Evolutionary conservation across 2,113 vertebrate genomes (phyloP), one percentile per base, ranked within the genome.

Genomic region (Oceanites oceanicus): DNA sequence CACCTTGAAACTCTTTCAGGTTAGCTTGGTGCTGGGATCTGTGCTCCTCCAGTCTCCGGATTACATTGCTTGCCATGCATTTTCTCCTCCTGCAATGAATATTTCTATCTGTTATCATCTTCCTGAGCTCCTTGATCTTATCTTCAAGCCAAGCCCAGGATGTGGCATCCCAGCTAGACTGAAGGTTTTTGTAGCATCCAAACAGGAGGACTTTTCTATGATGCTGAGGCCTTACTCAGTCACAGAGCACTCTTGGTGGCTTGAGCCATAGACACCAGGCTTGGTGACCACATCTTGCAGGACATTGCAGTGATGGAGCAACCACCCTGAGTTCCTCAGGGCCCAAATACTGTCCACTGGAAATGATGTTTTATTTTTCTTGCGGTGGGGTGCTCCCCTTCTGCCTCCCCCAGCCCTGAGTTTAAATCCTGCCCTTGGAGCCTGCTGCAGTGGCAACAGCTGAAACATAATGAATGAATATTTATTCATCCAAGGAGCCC

Each of bases 371-470:
- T 67, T 55, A 6, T 67, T 53, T 83, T 42, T 9, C 20, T 58
- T 5, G 0, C 38, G 6, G 8, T 47, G 6, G 7, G 32, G 11
- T 72, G 5, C 20, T 81, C 20, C 18, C 3, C 3, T 88, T 14
- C 30, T 62, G 52, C 7, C 7, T 59, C 15, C 21, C 19, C 12
- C 10, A 65, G 49, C 8, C n/a, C 21, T 18, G 32, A 70, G 15
- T 81, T 92, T 55, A 40, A 72, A 73, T 83, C 36, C 18, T 73
- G 38, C 10, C 23, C 23, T 71, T 4, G 2, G 55, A 92, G 42
- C 67, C 44, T 86, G 50, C 59, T 84, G 73, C 78, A 80, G 82
- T 80, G 68, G 25, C 34, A 90, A 73, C 63, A 86, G 32, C 94
- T 81, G 73, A 88, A 93, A 86, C 26, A 15, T 68, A 87, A 44